A percentile compares a stretch with the other conserved stretches of the same genome.
Conservation (phyloP, 1,140 invertebrate species). For the Scaptomyza montana region DNA sequence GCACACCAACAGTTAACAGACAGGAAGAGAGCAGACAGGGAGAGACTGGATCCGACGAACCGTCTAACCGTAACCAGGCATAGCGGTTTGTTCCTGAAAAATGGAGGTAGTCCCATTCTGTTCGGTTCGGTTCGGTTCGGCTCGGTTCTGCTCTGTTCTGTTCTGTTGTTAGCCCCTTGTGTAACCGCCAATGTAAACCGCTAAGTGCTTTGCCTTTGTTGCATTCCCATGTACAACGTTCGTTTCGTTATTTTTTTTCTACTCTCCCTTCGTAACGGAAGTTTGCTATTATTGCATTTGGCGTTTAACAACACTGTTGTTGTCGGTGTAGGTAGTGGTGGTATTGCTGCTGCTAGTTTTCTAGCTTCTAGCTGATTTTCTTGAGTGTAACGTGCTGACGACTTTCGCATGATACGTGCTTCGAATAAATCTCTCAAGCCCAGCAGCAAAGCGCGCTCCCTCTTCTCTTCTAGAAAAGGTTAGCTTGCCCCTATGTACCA, state of each 20-base stretch:
- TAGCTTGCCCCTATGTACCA: neutral
- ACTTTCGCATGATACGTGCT: slow-evolving; percentile 68
- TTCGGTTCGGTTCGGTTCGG: neutral
- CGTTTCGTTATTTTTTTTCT: slow-evolving; percentile 18
- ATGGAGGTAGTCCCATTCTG: neutral
- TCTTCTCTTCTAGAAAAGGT: neutral
- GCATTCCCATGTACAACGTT: slow-evolving; percentile 46
- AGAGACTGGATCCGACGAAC: slow-evolving; percentile 5
- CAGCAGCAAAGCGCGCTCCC: neutral
- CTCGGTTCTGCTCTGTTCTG: neutral
- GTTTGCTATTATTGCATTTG: slow-evolving; percentile 58
- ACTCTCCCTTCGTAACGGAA: slow-evolving; percentile 48
- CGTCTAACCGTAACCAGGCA: slow-evolving; percentile 13
- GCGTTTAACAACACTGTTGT: slow-evolving; percentile 65
- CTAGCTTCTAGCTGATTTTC: slow-evolving; percentile 41
- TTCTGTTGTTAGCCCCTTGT: slow-evolving; percentile 32
- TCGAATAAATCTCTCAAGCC: slow-evolving; percentile 54
- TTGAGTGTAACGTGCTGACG: slow-evolving; percentile 62
- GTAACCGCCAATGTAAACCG: slow-evolving; percentile 61
- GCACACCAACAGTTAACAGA: slow-evolving; percentile 1
- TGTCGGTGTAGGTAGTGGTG: too few species aligned
- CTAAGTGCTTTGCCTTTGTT: slow-evolving; percentile 74
- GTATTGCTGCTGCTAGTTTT: neutral
- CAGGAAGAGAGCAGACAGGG: neutral
- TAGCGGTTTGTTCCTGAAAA: slow-evolving; percentile 6